Conservation (phyloP, 2,797 vertebrate species). For the Percopsis omiscomaycus region DNA sequence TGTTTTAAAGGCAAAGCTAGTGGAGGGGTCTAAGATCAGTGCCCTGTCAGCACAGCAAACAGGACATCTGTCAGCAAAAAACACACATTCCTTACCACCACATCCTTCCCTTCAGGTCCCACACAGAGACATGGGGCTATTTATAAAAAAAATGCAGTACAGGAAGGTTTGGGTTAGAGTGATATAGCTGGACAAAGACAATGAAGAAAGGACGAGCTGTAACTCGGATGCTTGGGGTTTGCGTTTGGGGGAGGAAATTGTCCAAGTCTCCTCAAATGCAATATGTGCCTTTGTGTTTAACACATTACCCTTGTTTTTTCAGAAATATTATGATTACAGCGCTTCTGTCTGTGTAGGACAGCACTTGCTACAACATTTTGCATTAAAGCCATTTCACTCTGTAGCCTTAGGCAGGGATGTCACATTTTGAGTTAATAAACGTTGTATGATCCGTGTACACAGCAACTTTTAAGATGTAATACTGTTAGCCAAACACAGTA, state of each 20-base stretch:
- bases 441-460: slow-evolving; percentile 4
- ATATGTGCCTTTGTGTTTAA: slow-evolving; percentile 7
- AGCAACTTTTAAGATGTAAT: slow-evolving; percentile 15
- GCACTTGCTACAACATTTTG: slow-evolving; percentile 11
- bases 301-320: background rate
- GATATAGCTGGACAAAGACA: slow-evolving; percentile 59
- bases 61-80: slow-evolving; percentile 73
- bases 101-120: slow-evolving; percentile 71
- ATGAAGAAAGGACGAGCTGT: slow-evolving; percentile 52
- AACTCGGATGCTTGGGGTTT: slow-evolving; percentile 35
- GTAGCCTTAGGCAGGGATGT: slow-evolving; percentile 31
- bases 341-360: no score
- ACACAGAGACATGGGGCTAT: slow-evolving; percentile 47
- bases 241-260: slow-evolving; percentile 21
- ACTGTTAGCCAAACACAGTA: slow-evolving; percentile 6
- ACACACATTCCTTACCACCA: slow-evolving; percentile 65
- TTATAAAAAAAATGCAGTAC: slow-evolving; percentile 50
- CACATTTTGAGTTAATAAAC: slow-evolving; percentile 42
- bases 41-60: slow-evolving; percentile 48
- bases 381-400: slow-evolving; percentile 33
- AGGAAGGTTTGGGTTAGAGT: slow-evolving; percentile 59
- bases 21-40: slow-evolving; percentile 29
- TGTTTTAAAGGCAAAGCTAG: slow-evolving; percentile 8
- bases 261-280: background rate
- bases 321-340: no score